Base-by-base conservation (phyloP, 2,113 vertebrate species). In the Calyptommatus sinebrachiatus region DNA sequence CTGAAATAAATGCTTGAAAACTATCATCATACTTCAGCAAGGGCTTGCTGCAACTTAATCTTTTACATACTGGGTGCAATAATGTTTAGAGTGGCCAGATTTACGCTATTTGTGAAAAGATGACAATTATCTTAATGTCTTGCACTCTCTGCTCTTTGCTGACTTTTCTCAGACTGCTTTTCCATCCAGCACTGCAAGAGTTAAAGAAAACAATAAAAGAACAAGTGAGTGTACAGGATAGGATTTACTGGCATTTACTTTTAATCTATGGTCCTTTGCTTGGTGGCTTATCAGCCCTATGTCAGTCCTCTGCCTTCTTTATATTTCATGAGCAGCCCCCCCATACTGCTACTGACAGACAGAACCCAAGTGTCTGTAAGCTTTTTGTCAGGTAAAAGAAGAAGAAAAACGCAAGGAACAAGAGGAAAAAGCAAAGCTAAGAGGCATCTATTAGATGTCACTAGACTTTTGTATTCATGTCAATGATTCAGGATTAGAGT, bases 381-480 rank as follows among this genome's bases (percentile, higher is more conserved):
- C 95, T 96, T 96, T 96, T 95, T 96, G 94, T 95, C 94, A 95
- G 94, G 95, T 95, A 93, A 93, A 95, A 94, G 94, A 91, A 94
- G 91, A 92, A 93, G 93, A 91, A 94, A 95, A 94, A 93, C 92
- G 89, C 88, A 93, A 93, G 93, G 94, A 93, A 95, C 92, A 94
- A 95, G 94, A 94, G 94, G 92, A 88, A 94, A 78, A 95, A 91
- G 92, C 93, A 95, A 95, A 95, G 94, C 94, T 94, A 95, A 95
- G 95, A 95, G 94, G 95, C 94, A 95, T 96, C 95, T 96, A 97
- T 96, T 95, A 95, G 94, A 96, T 97, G 95, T 96, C 96, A 96
- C 93, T 89, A 91, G 93, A 92, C 94, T 95, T 96, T 96, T 96
- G 95, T 96, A 95, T 95, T 94, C 93, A 95, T 96, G 96, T 96